Percentiles rank a stretch among this genome's conserved stretches.
Evolutionary conservation across 2,888 invertebrate species (phyloP).

Genomic region (Lepetodrilus schrolli): DNA sequence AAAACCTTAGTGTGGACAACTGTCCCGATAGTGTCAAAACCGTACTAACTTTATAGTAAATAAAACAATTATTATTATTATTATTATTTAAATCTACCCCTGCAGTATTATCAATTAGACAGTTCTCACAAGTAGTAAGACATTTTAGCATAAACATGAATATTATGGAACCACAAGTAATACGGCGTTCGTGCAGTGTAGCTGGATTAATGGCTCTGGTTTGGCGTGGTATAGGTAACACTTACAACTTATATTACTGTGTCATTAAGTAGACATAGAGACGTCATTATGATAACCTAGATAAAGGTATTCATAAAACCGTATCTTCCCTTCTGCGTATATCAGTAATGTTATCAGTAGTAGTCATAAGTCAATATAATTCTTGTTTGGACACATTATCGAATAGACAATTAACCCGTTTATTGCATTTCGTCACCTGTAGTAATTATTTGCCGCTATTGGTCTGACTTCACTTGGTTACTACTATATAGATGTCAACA

Average conservation of each 20-base stretch:
- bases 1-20: no score
- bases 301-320: neutral
- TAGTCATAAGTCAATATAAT: neutral
- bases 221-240: no score
- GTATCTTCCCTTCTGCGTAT: neutral
- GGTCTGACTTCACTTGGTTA: neutral
- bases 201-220: neutral
- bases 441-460: neutral
- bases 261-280: neutral
- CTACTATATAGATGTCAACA: neutral
- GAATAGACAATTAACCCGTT: neutral
- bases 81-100: no score
- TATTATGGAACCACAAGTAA: no score
- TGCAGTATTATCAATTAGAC: no score
- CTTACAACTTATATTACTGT: neutral
- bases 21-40: no score
- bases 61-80: no score
- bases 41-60: no score
- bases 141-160: no score
- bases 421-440: neutral
- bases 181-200: no score
- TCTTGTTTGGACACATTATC: neutral
- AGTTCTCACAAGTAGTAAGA: no score
- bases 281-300: neutral
- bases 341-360: neutral